phyloP scores from a whole-genome alignment of 2,888 invertebrate species.

The Eretmocerus hayati region DNA sequence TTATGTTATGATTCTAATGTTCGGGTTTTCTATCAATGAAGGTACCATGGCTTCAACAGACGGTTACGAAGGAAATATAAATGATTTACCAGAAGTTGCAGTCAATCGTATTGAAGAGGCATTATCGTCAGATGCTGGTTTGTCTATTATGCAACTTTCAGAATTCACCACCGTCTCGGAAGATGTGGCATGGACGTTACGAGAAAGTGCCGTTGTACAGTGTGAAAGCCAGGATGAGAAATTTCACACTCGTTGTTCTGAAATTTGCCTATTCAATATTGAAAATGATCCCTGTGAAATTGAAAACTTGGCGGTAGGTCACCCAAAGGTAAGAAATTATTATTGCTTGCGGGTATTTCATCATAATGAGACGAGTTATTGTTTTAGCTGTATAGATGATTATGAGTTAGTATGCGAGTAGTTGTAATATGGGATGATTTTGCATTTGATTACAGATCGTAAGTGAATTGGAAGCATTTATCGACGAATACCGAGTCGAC shows the following conservation, averaged over 20 bases:
- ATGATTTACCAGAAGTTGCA: conserved; percentile 26
- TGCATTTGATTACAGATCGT: no score
- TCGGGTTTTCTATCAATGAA: no score
- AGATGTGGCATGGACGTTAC: neutral
- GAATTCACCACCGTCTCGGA: neutral
- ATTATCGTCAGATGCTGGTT: conserved; percentile 27
- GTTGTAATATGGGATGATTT: no score
- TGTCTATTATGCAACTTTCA: conserved; percentile 26
- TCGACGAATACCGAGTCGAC: no score
- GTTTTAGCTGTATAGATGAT: no score
- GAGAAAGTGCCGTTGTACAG: conserved; percentile 22
- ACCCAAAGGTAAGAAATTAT: no score
- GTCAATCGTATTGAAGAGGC: conserved; percentile 28
- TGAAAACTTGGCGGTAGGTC: conserved; percentile 32
- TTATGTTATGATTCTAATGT: no score
- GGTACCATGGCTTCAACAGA: no score
- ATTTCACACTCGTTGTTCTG: conserved; percentile 25
- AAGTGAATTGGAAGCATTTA: no score
- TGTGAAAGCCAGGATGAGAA: conserved; percentile 29
- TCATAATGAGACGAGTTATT: no score
- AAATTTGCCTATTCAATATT: conserved; percentile 36
- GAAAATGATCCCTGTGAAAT: conserved; percentile 38
- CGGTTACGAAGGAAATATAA: conserved; percentile 33
- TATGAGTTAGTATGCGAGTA: no score
- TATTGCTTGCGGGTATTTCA: no score